Evolutionary conservation across 2,797 vertebrate species (phyloP).

Genomic region (Sphenopsis melanotis): DNA sequence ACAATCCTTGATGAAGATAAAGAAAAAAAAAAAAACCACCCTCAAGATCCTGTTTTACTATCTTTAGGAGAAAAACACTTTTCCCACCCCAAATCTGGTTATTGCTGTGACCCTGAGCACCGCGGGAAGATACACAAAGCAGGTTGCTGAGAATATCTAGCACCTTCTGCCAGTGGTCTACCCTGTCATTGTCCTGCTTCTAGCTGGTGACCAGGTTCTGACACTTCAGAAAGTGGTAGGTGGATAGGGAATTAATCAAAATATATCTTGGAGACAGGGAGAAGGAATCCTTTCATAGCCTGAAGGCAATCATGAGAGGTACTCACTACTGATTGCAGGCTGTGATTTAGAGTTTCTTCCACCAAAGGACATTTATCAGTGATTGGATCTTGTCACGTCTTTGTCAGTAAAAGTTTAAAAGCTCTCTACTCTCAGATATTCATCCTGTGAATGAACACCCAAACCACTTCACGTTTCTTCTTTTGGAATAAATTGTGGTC

Average conservation of each 20-base stretch:
- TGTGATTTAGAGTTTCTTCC: background rate
- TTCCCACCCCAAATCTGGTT: background rate
- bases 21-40: background rate
- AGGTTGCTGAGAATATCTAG: background rate
- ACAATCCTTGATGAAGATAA: background rate
- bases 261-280: background rate
- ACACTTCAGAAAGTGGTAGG: background rate
- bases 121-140: background rate
- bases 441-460: background rate
- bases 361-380: background rate
- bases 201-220: background rate
- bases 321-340: background rate
- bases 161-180: background rate
- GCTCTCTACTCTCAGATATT: background rate
- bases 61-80: background rate
- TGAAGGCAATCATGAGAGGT: background rate
- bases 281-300: constrained; percentile 10
- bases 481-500: background rate
- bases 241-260: background rate
- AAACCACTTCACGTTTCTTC: background rate
- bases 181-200: background rate
- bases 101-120: background rate
- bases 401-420: background rate
- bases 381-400: background rate
- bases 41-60: background rate